Evolutionary conservation across 2,113 vertebrate species (phyloP), one percentile per base, ranked within the genome.

Genomic region (Axis porcinus): DNA sequence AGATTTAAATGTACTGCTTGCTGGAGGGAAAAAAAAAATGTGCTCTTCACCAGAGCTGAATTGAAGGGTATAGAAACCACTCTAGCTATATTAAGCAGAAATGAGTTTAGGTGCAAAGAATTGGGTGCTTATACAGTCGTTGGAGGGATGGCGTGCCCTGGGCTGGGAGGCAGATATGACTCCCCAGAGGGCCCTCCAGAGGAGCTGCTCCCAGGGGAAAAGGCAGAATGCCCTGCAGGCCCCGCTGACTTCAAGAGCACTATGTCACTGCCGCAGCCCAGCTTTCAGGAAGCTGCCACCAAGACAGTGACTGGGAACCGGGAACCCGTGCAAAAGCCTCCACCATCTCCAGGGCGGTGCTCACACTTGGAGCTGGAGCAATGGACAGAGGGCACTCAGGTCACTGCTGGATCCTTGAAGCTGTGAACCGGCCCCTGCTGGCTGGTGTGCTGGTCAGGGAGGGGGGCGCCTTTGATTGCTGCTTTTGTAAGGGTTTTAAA

Each of bases 371-470:
- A 19, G 33, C 30, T n/a, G 21, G 70, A 33, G 19, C 17, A 7
- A 2, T 10, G 5, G 54, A 12, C 64, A 5, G 43, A 76, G 60
- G 50, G 2, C n/a, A 74, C 2, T 74, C 70, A 8, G 54, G 50
- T 60, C 43, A 1, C 64, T 30, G n/a, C 74, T 19, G 19, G 30
- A 3, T 36, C 81, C 54, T 36, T 30, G 23, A 40, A 25, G 33
- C 94, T 67, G 5, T 43, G 94, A n/a, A 1, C 43, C 15, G 8
- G 62, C 57, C 54, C 23, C 17, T 47, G 40, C 33, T 15, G 4
- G 2, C n/a, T 2, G 40, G 2, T 12, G n/a, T 11, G 62, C 23
- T 1, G n/a, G 23, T 17, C 47, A 27, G n/a, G 11, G 15, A 40
- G n/a, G 2, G 45, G 78, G 23, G n/a, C 10, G 15, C 12, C 52